Percentiles rank a stretch among this genome's conserved stretches.
Conservation (phyloP, 92 coral and sea anemone genomes). For the Epizoanthus fatuus region DNA sequence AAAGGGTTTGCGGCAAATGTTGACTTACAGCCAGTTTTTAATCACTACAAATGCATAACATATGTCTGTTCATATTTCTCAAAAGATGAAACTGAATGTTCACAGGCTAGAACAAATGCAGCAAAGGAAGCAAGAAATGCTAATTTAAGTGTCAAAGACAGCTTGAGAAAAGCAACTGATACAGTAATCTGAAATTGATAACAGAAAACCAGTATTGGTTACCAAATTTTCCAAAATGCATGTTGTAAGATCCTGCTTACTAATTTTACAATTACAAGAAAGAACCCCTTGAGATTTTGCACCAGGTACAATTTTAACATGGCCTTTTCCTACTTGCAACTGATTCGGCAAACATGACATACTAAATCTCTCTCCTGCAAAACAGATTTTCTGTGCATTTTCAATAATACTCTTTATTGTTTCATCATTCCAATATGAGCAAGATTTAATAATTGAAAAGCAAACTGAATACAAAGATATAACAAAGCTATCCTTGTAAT, state of each 20-base stretch:
- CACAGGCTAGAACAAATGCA: too few species aligned
- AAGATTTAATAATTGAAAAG: constrained; percentile 36
- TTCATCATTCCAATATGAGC: constrained; percentile 50
- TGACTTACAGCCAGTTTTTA: too few species aligned
- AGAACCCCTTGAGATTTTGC: background rate
- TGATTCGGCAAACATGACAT: too few species aligned
- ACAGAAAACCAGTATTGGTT: constrained; percentile 32
- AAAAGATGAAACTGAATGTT: too few species aligned
- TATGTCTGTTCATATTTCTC: too few species aligned
- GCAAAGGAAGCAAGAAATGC: too few species aligned
- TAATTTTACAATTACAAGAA: background rate
- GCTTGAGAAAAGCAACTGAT: too few species aligned
- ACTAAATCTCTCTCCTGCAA: background rate
- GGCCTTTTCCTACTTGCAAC: background rate
- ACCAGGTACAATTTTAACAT: background rate
- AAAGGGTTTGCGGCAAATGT: too few species aligned
- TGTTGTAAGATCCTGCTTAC: constrained; percentile 6
- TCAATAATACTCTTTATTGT: constrained; percentile 15
- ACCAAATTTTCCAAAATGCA: constrained; percentile 24
- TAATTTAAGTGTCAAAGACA: too few species aligned
- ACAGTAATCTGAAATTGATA: constrained; percentile 23
- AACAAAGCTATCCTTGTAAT: constrained; percentile 4
- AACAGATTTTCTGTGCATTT: background rate
- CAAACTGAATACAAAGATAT: constrained; percentile 39
- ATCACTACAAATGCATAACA: too few species aligned